Conservation (phyloP, 1,140 invertebrate genomes). For the Copidosoma floridanum region DNA sequence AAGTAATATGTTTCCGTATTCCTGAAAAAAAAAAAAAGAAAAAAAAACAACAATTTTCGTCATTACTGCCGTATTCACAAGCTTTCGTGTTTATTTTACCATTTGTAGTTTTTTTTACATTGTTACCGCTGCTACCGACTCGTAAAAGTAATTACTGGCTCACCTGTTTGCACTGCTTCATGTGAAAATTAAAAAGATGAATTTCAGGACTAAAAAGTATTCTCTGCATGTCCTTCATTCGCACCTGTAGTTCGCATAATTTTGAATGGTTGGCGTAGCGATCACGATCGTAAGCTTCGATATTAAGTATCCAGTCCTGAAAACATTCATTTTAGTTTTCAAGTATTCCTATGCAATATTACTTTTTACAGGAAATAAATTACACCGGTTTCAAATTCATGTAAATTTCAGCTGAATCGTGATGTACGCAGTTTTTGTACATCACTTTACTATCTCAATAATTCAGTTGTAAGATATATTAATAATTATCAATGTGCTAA, state of each 20-base stretch:
- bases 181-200: constrained; percentile 50
- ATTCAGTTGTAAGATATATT: no score
- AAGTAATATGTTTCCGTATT: constrained; percentile 57
- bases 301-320: constrained; percentile 51
- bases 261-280: constrained; percentile 53
- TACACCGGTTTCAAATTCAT: no score
- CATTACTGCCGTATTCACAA: background rate
- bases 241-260: constrained; percentile 45
- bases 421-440: no score
- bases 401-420: no score
- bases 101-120: no score
- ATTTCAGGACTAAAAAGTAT: constrained; percentile 47
- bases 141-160: background rate
- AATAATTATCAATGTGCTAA: no score
- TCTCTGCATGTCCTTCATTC: constrained; percentile 46
- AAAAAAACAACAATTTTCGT: no score
- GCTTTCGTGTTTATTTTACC: no score
- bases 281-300: constrained; percentile 49
- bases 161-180: constrained; percentile 50
- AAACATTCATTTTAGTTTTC: no score
- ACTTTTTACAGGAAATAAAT: no score
- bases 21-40: constrained; percentile 35
- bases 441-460: no score
- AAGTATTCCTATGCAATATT: no score
- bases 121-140: background rate